Evolutionary conservation across 2,888 invertebrate genomes (phyloP).

Genomic region (Lycophotia porphyrea): DNA sequence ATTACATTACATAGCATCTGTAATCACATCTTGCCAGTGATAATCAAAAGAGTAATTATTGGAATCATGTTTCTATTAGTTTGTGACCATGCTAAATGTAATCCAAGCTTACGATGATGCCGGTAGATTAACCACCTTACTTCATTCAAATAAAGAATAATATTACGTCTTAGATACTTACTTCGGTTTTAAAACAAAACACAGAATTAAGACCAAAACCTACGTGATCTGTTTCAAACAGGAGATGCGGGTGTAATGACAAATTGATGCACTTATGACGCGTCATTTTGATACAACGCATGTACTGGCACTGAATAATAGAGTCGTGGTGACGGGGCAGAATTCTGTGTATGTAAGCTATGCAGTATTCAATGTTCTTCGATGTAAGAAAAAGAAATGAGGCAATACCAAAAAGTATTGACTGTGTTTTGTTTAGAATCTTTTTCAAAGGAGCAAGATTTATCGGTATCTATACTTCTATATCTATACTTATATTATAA

Average conservation of each 20-base stretch:
- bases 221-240: conserved; percentile 64
- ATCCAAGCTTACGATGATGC: neutral
- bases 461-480: too few species aligned
- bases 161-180: neutral
- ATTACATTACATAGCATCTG: neutral
- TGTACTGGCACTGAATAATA: conserved; percentile 86
- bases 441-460: neutral
- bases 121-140: neutral
- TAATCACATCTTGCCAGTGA: neutral
- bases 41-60: neutral
- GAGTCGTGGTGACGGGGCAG: conserved; percentile 80
- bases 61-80: neutral
- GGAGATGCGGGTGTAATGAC: conserved; percentile 85
- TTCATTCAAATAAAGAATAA: neutral
- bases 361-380: conserved; percentile 40
- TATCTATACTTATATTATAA: too few species aligned
- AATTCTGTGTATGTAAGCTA: conserved; percentile 62
- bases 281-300: conserved; percentile 70
- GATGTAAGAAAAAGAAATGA: conserved; percentile 24
- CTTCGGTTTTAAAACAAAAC: conserved; percentile 42
- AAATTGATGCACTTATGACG: conserved; percentile 82
- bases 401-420: neutral
- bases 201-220: conserved; percentile 42
- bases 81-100: neutral
- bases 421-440: conserved; percentile 24